Conservation (phyloP, 92 coral and sea anemone genomes). For the Zoanthus sociatus region DNA sequence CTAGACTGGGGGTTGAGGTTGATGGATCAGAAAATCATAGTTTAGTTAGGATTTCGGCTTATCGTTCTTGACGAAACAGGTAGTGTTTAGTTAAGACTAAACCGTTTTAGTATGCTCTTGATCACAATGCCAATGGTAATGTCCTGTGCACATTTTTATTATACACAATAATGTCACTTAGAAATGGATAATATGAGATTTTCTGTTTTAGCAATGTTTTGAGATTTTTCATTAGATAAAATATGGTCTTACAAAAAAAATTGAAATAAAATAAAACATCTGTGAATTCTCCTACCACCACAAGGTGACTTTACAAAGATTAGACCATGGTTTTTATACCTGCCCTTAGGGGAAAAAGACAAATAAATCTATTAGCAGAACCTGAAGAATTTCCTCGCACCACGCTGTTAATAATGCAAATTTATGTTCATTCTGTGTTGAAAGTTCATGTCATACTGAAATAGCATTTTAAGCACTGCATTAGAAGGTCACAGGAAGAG, state of each 20-base stretch:
- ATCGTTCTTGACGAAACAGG: too few relatives aligned
- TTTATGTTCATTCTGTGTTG: slow-evolving; percentile 28
- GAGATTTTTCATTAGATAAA: too few relatives aligned
- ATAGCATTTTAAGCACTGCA: slow-evolving; percentile 70
- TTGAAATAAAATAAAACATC: too few relatives aligned
- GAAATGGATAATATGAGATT: too few relatives aligned
- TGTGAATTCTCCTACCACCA: neutral
- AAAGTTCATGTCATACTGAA: slow-evolving; percentile 57
- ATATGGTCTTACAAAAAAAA: too few relatives aligned
- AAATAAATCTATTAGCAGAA: slow-evolving; percentile 10
- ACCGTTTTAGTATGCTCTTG: too few relatives aligned
- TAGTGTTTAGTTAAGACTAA: too few relatives aligned
- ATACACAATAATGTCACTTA: neutral
- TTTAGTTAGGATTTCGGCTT: too few relatives aligned
- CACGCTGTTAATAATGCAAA: slow-evolving; percentile 8
- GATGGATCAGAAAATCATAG: neutral
- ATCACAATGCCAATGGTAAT: too few relatives aligned
- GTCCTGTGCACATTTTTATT: neutral
- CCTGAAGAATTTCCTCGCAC: neutral
- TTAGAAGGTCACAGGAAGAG: slow-evolving; percentile 50
- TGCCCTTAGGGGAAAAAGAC: slow-evolving; percentile 10
- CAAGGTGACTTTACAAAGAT: neutral
- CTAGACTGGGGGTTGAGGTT: neutral
- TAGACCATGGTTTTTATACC: neutral
- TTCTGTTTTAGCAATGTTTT: too few relatives aligned